Percentiles rank a stretch among this genome's conserved stretches.
phyloP scores from a whole-genome alignment of 1,140 invertebrate genomes.

The Ips nitidus region DNA sequence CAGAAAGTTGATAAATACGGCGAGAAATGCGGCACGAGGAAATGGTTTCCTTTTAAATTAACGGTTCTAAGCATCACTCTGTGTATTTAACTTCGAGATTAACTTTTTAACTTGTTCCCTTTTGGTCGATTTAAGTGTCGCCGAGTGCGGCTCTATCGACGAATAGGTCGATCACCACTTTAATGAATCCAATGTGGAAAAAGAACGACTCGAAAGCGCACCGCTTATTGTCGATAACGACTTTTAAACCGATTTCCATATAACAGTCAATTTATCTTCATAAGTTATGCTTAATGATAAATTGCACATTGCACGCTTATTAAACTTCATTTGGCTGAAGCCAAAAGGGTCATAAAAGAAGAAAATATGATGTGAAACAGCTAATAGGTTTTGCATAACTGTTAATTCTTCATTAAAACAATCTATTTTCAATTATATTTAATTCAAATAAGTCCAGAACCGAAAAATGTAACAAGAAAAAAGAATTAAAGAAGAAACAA shows the following conservation, averaged over 20 bases:
- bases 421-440: no score
- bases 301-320: not conserved
- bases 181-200: constrained; percentile 2
- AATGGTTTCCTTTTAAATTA: constrained; percentile 34
- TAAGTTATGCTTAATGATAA: not conserved
- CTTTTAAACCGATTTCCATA: not conserved
- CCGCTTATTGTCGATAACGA: not conserved
- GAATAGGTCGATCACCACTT: not conserved
- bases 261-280: constrained; percentile 1
- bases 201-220: not conserved
- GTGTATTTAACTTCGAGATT: constrained; percentile 19
- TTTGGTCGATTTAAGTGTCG: not conserved
- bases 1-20: constrained; percentile 34
- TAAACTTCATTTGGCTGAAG: no score
- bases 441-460: no score
- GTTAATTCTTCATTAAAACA: no score
- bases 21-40: constrained; percentile 29
- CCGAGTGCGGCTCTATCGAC: not conserved
- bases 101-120: constrained; percentile 9
- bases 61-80: constrained; percentile 21
- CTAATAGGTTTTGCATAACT: no score
- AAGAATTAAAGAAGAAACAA: no score
- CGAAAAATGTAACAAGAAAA: no score
- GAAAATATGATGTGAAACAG: no score
- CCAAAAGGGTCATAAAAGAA: no score